A percentile compares a stretch with the other conserved stretches of the same genome.
Evolutionary conservation across 2,113 vertebrate species (phyloP).

Genomic region (Bagarius yarrelli): DNA sequence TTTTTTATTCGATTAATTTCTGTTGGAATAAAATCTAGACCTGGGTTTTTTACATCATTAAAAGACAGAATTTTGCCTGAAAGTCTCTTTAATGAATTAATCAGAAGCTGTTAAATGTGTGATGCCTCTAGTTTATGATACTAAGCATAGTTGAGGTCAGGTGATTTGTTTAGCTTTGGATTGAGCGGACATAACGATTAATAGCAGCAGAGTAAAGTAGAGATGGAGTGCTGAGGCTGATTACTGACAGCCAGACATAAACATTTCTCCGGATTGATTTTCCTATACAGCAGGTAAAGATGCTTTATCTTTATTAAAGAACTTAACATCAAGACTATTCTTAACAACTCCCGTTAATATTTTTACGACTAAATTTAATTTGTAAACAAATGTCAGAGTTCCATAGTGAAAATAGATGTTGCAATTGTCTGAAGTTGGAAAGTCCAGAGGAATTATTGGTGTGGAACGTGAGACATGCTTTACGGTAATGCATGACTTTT

Average conservation of each 20-base stretch:
- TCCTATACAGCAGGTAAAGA: slow-evolving; percentile 8
- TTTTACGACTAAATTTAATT: neutral
- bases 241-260: neutral
- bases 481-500: slow-evolving; percentile 23
- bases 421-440: neutral
- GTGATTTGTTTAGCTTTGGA: neutral
- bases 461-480: slow-evolving; percentile 12
- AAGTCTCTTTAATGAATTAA: neutral
- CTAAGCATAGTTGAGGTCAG: slow-evolving; percentile 4
- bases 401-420: neutral
- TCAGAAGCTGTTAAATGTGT: slow-evolving; percentile 22
- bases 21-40: neutral
- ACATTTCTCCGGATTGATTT: slow-evolving; percentile 1
- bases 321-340: neutral
- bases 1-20: neutral
- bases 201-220: neutral
- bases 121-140: neutral
- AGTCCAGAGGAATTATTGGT: slow-evolving; percentile 7
- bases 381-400: neutral
- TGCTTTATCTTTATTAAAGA: neutral
- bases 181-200: neutral
- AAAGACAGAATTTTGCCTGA: neutral
- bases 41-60: neutral
- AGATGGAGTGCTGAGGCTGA: neutral
- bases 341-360: neutral